phyloP scores from a whole-genome alignment of 2,797 vertebrate genomes.

The Ptychadena robeensis region DNA sequence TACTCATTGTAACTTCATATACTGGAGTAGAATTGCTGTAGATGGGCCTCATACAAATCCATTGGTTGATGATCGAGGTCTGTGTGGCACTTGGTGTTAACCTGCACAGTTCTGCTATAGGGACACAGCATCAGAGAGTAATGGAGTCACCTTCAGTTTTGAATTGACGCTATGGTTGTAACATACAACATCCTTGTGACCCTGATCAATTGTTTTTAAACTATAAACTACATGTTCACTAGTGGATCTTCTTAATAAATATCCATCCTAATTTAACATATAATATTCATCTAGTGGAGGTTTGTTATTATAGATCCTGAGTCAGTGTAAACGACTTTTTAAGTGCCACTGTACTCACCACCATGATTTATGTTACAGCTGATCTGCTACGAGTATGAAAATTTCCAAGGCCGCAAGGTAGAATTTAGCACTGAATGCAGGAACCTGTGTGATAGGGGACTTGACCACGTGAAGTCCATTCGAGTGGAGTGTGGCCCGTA shows the following conservation, averaged over 20 bases:
- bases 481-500: conserved; percentile 82
- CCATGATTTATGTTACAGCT: conserved; percentile 70
- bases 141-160: no score
- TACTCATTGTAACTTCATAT: no score
- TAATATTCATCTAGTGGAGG: neutral
- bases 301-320: neutral
- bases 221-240: neutral
- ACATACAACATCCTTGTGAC: no score
- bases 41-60: no score
- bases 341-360: neutral
- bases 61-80: no score
- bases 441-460: conserved; percentile 79
- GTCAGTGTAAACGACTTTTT: no score
- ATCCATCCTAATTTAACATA: neutral
- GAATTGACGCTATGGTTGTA: no score
- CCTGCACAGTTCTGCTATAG: no score
- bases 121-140: no score
- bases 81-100: no score
- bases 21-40: no score
- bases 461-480: conserved; percentile 80
- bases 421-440: conserved; percentile 77
- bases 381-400: conserved; percentile 81
- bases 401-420: conserved; percentile 82
- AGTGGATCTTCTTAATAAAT: neutral
- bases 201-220: neutral